Evolutionary conservation across 2,797 vertebrate species (phyloP).

Genomic region (Sebastes elongatus): DNA sequence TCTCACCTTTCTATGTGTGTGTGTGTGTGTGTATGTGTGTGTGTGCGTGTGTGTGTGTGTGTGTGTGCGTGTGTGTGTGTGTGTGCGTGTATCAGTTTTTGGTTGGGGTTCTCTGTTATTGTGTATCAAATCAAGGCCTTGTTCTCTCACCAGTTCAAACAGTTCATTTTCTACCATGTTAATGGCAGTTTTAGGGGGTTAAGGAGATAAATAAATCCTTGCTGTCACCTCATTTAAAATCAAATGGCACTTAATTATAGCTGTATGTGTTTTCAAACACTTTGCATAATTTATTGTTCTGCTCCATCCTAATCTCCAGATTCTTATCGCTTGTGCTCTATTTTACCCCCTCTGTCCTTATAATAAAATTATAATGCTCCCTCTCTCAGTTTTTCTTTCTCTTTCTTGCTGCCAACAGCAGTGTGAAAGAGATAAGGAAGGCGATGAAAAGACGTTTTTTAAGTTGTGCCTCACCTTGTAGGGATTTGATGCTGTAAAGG

Average conservation of each 20-base stretch:
- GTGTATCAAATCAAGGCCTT: constrained; percentile 73
- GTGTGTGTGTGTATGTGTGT: constrained; percentile 14
- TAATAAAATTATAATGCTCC: constrained; percentile 83
- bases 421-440: constrained; percentile 79
- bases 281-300: constrained; percentile 87
- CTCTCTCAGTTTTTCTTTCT: constrained; percentile 64
- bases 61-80: not conserved
- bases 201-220: constrained; percentile 84
- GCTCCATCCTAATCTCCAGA: constrained; percentile 82
- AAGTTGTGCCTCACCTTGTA: constrained; percentile 79
- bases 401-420: constrained; percentile 77
- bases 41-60: constrained; percentile 3
- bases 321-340: constrained; percentile 77
- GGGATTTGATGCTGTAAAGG: constrained; percentile 75
- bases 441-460: constrained; percentile 73
- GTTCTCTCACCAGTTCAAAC: constrained; percentile 81
- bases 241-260: constrained; percentile 87
- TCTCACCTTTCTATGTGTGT: constrained; percentile 58
- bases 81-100: constrained; percentile 16
- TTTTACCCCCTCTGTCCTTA: constrained; percentile 75
- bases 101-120: constrained; percentile 45
- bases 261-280: constrained; percentile 87
- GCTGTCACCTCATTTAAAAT: constrained; percentile 85
- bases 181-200: constrained; percentile 81
- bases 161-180: constrained; percentile 76